These are phyloP conservation scores for Zaprionus kolodkinae DNA, from an alignment of 1,140 invertebrate species.

Conservation along the genomic window DNA sequence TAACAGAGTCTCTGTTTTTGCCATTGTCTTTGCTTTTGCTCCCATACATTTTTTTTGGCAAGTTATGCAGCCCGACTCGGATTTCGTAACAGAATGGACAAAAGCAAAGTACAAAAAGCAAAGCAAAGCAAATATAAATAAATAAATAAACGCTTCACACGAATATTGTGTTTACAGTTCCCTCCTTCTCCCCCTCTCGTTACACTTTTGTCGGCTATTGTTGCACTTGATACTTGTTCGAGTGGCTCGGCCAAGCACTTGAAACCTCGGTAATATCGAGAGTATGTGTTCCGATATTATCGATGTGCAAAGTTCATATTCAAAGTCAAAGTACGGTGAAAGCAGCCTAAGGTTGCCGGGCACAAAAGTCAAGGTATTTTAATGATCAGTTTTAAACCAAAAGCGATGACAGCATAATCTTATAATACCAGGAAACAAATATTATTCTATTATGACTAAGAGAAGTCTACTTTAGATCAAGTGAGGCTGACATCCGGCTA, in stretches of 20 bases:
- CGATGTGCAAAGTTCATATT: slow-evolving; percentile 40
- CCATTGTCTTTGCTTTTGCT: slow-evolving; percentile 33
- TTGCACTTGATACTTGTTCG: slow-evolving; percentile 5
- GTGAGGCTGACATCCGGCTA: too few species aligned
- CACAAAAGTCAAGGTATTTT: neutral
- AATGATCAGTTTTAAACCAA: too few species aligned
- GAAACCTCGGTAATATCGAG: slow-evolving; percentile 11
- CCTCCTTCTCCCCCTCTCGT: neutral
- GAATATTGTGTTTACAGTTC: slow-evolving; percentile 28
- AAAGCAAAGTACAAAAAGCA: slow-evolving; percentile 58
- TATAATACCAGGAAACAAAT: too few species aligned
- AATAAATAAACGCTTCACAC: slow-evolving; percentile 30
- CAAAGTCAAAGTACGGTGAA: slow-evolving; percentile 50
- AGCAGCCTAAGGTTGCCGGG: neutral
- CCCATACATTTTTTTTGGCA: slow-evolving; percentile 36
- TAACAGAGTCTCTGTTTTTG: neutral
- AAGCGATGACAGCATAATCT: too few species aligned
- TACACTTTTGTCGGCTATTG: neutral
- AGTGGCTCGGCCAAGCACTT: slow-evolving; percentile 22
- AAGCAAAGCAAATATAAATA: slow-evolving; percentile 47
- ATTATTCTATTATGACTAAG: too few species aligned
- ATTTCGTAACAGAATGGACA: slow-evolving; percentile 74
- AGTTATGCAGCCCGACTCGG: slow-evolving; percentile 2
- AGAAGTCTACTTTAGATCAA: too few species aligned
- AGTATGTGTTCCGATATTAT: slow-evolving; percentile 16